These are phyloP conservation scores for Drosophila bifasciata DNA, from an alignment of 1,140 invertebrate genomes.

Conservation along the genomic window DNA sequence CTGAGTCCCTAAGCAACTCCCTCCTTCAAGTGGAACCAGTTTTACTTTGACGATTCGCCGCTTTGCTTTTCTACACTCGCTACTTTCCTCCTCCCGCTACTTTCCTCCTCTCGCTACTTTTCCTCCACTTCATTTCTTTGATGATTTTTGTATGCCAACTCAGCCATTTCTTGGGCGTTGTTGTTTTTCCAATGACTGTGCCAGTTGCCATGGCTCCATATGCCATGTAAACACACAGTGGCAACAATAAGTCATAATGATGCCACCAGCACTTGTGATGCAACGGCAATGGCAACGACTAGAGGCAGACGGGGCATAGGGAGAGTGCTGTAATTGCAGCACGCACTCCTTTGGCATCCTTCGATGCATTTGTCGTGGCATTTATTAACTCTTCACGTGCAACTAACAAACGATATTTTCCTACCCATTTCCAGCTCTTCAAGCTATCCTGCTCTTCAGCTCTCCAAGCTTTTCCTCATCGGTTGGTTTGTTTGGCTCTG, in stretches of 20 bases:
- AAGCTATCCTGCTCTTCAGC: too few species aligned
- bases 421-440: constrained; percentile 9
- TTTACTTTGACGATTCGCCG: too few species aligned
- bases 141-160: too few species aligned
- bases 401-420: constrained; percentile 61
- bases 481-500: constrained; percentile 24
- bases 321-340: constrained; percentile 59
- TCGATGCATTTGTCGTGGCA: constrained; percentile 71
- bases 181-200: background rate
- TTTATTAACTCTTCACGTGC: constrained; percentile 81
- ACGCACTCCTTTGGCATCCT: constrained; percentile 57
- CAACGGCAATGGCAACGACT: background rate
- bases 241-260: constrained; percentile 77
- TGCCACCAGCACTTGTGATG: constrained; percentile 21
- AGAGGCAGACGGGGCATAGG: constrained; percentile 1
- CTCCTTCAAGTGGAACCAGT: background rate
- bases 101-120: too few species aligned
- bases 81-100: too few species aligned
- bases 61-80: background rate
- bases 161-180: background rate
- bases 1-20: too few species aligned
- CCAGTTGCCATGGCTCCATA: constrained; percentile 61
- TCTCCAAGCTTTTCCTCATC: background rate
- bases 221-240: constrained; percentile 59
- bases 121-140: background rate